Base-by-base conservation (phyloP, 2,888 invertebrate species). In the Drosophila anceps region DNA sequence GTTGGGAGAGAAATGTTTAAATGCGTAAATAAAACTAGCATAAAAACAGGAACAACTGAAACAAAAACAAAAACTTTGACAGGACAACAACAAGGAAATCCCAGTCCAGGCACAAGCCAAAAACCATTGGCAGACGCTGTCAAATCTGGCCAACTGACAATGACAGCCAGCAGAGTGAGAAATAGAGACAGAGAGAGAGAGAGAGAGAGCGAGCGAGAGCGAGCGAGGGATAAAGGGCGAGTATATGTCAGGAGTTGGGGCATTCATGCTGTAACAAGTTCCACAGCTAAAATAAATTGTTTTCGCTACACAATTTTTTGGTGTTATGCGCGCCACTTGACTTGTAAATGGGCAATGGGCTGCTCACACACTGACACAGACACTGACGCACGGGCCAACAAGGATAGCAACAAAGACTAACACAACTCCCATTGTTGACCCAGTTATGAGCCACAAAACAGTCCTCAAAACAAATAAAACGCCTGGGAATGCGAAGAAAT, bases 231-330 rank as follows among this genome's bases (percentile, higher is more conserved):
- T 13, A 24, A 27, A 7, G 24, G 4, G 15, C 13, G 2, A 10
- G 18, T 35, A 9, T 20, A 12, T 24, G 24, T 12, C n/a, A 7
- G 54, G 37, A 37, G 51, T 35, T 20, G 29, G 18, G 13, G 39
- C 12, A 29, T 7, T 20, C 4, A 10, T 20, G 46, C 35, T 54
- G 60, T 61, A 51, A 63, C 79, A 87, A 78, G 74, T 78, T 75
- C 48, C 65, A 72, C 68, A 70, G 83, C 77, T 69, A 84, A 87
- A 84, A 84, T 84, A 84, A 84, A 84, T 84, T 84, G 90, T 84
- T 84, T 87, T 87, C 35, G 90, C 69, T 89, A 84, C 69, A 87
- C 65, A 79, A 83, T 82, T 88, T 88, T 88, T 88, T 86, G 87
- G 87, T 88, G 81, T 78, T 88, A 58, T 76, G 79, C 84, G 65